Evolutionary conservation across 1,140 invertebrate genomes (phyloP), one percentile per base, ranked within the genome.

Genomic region (Zophobas morio): DNA sequence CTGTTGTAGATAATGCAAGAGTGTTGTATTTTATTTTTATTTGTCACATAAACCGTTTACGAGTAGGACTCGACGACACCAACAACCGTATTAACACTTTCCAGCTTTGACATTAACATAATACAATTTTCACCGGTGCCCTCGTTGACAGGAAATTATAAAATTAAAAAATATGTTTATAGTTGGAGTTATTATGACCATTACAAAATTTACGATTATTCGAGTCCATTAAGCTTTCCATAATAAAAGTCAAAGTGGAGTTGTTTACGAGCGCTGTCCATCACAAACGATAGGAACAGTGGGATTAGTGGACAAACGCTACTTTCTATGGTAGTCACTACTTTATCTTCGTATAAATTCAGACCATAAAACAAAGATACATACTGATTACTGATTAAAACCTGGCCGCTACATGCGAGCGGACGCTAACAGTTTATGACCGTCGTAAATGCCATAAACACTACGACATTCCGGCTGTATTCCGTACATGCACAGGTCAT

Each of bases 321-420:
- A 80, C 78, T 82, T 82, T 81, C 78, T 81, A 81, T 82, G 77
- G 80, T 79, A 77, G 79, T 76, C 73, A 73, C 78, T 75, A 77
- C 77, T 80, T 79, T 79, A 83, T 83, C 79, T 81, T 79, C 78
- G 72, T 82, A 82, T 83, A 84, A 82, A 82, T 83, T 81, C 78
- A 77, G 79, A 60, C 77, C 82, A 79, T 84, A 84, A 84, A 84
- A 76, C 81, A 84, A 83, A 84, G 81, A 84, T 84, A 84, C 82
- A 84, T 84, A 84, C 82, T 84, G 83, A 84, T 84, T 84, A 83
- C 81, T 82, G 83, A 82, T 84, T 84, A 84, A 82, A 84, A 80
- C 79, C 78, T 73, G 76, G 78, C 77, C 78, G 82, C 75, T 75
- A 81, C 80, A 83, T 80, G 81, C 81, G 78, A 82, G 78, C 79